A percentile compares a stretch with the other conserved stretches of the same genome.
Evolutionary conservation across 2,888 invertebrate species (phyloP).

Genomic region (Seira musarum): DNA sequence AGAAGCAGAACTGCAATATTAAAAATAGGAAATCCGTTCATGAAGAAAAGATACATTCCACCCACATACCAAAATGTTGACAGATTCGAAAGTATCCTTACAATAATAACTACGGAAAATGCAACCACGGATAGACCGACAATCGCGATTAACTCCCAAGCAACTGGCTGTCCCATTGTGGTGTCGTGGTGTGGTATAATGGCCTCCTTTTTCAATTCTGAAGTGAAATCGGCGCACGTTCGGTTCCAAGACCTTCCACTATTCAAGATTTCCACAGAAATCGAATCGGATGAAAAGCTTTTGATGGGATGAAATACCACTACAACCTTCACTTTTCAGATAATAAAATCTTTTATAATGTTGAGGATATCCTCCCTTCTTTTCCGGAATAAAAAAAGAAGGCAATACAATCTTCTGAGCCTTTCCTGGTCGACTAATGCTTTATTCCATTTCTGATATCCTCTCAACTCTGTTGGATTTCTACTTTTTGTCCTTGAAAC

Average conservation of each 20-base stretch:
- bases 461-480: too few species aligned
- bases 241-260: neutral
- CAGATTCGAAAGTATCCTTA: conserved; percentile 19
- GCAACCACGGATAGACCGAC: conserved; percentile 51
- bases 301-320: too few species aligned
- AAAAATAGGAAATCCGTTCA: neutral
- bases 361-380: neutral
- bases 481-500: too few species aligned
- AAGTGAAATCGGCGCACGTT: neutral
- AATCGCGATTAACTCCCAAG: conserved; percentile 51
- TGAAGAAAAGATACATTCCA: neutral
- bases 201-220: too few species aligned
- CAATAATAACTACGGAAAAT: conserved; percentile 58
- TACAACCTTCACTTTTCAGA: neutral
- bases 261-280: neutral
- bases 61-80: neutral
- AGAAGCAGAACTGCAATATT: conserved; percentile 53
- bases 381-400: too few species aligned
- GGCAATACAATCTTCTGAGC: too few species aligned
- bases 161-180: conserved; percentile 49
- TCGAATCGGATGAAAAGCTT: too few species aligned
- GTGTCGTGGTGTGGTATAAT: neutral
- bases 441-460: too few species aligned
- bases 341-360: neutral
- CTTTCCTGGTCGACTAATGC: too few species aligned